Conservation (phyloP, 2,113 vertebrate genomes). For the Nothocercus nigrocapillus region DNA sequence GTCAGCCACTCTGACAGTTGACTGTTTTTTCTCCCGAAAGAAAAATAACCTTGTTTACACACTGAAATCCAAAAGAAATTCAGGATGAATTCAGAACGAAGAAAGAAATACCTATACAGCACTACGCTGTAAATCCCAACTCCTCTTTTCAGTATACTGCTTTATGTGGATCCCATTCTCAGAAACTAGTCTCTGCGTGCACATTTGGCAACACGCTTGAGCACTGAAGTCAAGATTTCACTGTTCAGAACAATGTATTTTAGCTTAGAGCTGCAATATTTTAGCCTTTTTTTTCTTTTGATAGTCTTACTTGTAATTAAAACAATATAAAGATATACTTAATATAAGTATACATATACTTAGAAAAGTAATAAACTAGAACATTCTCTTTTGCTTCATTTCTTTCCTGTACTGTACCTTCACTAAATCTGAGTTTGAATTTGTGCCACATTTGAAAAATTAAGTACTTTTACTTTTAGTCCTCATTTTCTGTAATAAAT, state of each 20-base stretch:
- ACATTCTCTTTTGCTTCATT: neutral
- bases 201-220: neutral
- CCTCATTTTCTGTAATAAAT: neutral
- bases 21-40: neutral
- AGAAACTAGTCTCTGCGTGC: neutral
- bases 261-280: neutral
- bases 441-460: neutral
- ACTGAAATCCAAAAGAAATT: neutral
- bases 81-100: neutral
- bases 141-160: neutral
- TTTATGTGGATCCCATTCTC: neutral
- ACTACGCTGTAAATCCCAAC: neutral
- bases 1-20: neutral
- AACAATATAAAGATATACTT: no score
- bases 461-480: neutral
- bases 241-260: neutral
- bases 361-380: neutral
- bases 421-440: neutral
- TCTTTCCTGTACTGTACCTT: neutral
- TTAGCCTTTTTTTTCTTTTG: neutral
- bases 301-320: no score
- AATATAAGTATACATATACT: no score
- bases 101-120: neutral
- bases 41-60: fast-evolving
- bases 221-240: neutral